Conservation (phyloP, 2,888 invertebrate genomes). For the Microctonus aethiopoides region DNA sequence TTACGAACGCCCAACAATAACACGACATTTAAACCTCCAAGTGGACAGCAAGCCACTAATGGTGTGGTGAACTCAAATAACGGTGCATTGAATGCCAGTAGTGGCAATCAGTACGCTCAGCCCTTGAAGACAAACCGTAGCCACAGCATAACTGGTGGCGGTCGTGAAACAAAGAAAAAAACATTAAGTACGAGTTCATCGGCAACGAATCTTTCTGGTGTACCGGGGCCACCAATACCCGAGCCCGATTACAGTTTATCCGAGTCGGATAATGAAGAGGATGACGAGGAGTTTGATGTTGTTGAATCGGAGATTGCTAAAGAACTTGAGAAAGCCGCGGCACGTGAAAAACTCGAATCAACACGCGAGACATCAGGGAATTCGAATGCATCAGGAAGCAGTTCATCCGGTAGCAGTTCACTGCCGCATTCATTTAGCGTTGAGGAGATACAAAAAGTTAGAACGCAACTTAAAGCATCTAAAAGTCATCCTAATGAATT, state of each 20-base stretch:
- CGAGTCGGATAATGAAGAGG: conserved; percentile 81
- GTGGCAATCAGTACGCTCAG: conserved; percentile 71
- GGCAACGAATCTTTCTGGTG: conserved; percentile 61
- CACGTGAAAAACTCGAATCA: conserved; percentile 65
- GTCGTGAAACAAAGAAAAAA: conserved; percentile 65
- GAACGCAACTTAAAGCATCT: conserved; percentile 85
- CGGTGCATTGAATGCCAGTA: conserved; percentile 37
- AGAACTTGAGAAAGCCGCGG: conserved; percentile 70
- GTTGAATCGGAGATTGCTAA: conserved; percentile 68
- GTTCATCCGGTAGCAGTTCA: conserved; percentile 78
- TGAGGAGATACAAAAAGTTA: conserved; percentile 89
- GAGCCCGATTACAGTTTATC: conserved; percentile 93
- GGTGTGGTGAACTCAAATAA: conserved; percentile 47
- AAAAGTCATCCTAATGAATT: conserved; percentile 90
- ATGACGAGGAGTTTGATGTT: conserved; percentile 75
- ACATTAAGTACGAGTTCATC: conserved; percentile 64
- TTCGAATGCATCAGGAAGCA: conserved; percentile 70
- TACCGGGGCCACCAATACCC: conserved; percentile 80
- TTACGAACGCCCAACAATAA: conserved; percentile 68
- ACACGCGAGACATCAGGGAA: conserved; percentile 67
- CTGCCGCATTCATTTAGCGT: conserved; percentile 88
- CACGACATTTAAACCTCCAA: conserved; percentile 66
- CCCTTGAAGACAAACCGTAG: conserved; percentile 68
- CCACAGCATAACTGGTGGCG: conserved; percentile 58
- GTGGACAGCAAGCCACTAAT: conserved; percentile 45